Evolutionary conservation across 2,888 invertebrate species (phyloP), one percentile per base, ranked within the genome.

Genomic region (Agonopterix subpropinquella): DNA sequence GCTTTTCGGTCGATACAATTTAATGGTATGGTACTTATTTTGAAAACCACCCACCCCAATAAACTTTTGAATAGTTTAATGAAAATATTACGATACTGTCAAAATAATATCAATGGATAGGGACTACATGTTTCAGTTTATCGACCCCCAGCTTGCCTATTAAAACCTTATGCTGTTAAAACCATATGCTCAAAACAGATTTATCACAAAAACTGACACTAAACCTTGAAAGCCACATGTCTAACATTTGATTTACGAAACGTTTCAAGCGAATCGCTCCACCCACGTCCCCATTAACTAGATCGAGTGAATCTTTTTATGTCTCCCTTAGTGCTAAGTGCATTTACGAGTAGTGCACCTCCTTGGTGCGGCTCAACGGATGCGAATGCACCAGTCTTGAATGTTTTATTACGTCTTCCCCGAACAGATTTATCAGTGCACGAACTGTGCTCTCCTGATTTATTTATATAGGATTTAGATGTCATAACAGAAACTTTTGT

Each of bases 241-340:
- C 61, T 59, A 60, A 64, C 62, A 56, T 70, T 67, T 69, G 70
- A 70, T 69, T 66, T 67, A 68, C 59, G 62, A 53, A 58, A 60
- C 59, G 57, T 62, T 63, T 56, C 63, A 58, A 64, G 59, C 62
- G 57, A 65, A 65, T 62, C 61, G 11, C 57, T 53, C 66, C 82
- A 70, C 81, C 81, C 71, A 78, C 78, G 62, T 58, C 58, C 64
- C 74, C 77, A 77, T 84, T 81, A 82, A 79, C 77, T 77, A 79
- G 75, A 74, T 75, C 74, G 77, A 73, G 73, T 73, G 73, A 80
- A 80, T 82, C 80, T 80, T 81, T 84, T 83, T 82, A 80, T 74
- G 73, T 78, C 76, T 77, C 74, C 63, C 70, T 66, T 70, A 61
- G 68, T 71, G 74, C 73, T 86, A 47, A 47, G 47, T 47, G 47